These are phyloP conservation scores for Corythoichthys intestinalis DNA, from an alignment of 2,113 vertebrate species.

Conservation along the genomic window DNA sequence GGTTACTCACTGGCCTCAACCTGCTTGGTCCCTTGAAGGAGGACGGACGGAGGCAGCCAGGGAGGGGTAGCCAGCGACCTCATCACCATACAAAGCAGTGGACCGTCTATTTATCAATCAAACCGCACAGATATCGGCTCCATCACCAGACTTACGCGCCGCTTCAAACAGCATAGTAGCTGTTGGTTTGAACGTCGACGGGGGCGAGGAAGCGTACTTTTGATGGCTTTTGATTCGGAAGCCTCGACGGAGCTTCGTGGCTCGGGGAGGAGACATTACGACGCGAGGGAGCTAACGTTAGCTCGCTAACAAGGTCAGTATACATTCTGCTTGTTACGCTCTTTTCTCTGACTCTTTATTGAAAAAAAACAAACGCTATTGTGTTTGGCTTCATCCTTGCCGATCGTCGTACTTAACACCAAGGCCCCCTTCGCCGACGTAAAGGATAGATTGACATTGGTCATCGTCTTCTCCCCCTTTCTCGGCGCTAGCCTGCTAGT, in stretches of 20 bases:
- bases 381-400: not conserved
- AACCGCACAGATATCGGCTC: not conserved
- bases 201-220: conserved; percentile 29
- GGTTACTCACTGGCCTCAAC: conserved; percentile 44
- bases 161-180: not conserved
- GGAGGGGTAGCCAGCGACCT: conserved; percentile 46
- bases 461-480: not conserved
- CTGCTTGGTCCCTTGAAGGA: conserved; percentile 53
- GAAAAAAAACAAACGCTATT: not conserved
- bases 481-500: conserved; percentile 39
- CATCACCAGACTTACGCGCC: not conserved
- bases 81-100: conserved; percentile 29
- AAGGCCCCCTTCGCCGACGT: not conserved
- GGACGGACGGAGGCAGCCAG: conserved; percentile 30
- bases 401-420: not conserved
- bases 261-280: conserved; percentile 50
- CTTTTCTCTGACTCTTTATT: not conserved
- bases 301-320: conserved; percentile 74
- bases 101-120: conserved; percentile 23
- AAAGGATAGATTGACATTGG: conserved; percentile 15
- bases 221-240: conserved; percentile 53
- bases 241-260: conserved; percentile 44
- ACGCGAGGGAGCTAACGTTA: conserved; percentile 59
- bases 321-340: conserved; percentile 29
- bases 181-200: conserved; percentile 3